Percentiles rank a stretch among this genome's conserved stretches.
phyloP scores from a whole-genome alignment of 2,113 vertebrate genomes.

The Heliornis fulica region DNA sequence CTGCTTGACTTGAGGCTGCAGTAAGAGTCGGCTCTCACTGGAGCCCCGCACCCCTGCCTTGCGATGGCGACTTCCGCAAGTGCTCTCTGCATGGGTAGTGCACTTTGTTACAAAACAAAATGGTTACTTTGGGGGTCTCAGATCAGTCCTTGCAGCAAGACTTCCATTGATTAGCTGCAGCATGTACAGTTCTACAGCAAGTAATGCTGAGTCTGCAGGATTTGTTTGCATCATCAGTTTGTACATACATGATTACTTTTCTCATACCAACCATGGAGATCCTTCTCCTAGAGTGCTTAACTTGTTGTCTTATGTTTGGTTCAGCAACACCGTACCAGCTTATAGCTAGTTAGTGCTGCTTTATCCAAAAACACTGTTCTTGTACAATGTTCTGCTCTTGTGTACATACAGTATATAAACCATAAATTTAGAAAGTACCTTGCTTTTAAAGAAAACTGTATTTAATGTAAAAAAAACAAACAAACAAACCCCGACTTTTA shows the following conservation, averaged over 20 bases:
- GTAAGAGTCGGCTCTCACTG: background rate
- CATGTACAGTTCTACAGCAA: background rate
- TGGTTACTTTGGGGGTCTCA: background rate
- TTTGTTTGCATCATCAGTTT: constrained; percentile 44
- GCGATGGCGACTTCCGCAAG: background rate
- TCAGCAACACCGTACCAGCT: constrained; percentile 34
- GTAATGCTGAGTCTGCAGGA: background rate
- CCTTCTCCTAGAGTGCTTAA: constrained; percentile 46
- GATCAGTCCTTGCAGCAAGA: constrained; percentile 7
- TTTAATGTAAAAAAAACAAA: constrained; percentile 77
- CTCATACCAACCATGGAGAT: constrained; percentile 55
- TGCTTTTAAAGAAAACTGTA: constrained; percentile 74
- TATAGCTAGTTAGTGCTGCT: constrained; percentile 59
- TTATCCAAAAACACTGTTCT: constrained; percentile 36
- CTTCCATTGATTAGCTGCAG: constrained; percentile 25
- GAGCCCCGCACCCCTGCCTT: background rate
- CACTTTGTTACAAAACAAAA: constrained; percentile 6
- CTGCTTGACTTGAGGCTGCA: constrained; percentile 1
- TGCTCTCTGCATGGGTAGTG: background rate
- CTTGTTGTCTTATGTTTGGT: constrained; percentile 56
- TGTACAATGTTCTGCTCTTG: constrained; percentile 45
- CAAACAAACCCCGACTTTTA: constrained; percentile 33
- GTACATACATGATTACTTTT: constrained; percentile 64
- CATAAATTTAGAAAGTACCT: constrained; percentile 62
- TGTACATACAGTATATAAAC: constrained; percentile 67